A percentile compares a stretch with the other conserved stretches of the same genome.
phyloP scores from a whole-genome alignment of 2,797 vertebrate genomes.

The Enteromius paludinosus region DNA sequence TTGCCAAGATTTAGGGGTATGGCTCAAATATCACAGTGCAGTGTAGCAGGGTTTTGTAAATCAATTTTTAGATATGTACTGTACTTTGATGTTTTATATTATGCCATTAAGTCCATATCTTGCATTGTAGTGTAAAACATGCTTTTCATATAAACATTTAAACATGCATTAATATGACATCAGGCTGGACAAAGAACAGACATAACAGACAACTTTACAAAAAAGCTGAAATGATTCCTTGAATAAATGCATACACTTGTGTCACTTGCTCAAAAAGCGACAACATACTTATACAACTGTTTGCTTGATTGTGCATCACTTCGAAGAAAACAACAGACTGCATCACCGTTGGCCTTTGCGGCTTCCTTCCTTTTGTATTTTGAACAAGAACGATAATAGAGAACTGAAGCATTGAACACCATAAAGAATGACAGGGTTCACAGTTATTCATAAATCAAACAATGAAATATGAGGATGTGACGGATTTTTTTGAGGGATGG shows the following conservation, averaged over 20 bases:
- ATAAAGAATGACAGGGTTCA: background rate
- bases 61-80: background rate
- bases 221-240: background rate
- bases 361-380: conserved; percentile 19
- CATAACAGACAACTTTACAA: too few relatives aligned
- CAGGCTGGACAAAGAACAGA: too few relatives aligned
- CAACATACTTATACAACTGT: background rate
- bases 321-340: background rate
- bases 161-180: too few relatives aligned
- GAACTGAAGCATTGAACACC: background rate
- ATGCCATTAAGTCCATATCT: too few relatives aligned
- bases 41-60: background rate
- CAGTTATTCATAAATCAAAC: background rate
- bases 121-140: too few relatives aligned
- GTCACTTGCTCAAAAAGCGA: background rate
- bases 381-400: background rate
- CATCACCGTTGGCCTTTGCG: background rate
- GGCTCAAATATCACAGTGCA: background rate
- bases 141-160: too few relatives aligned
- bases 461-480: background rate
- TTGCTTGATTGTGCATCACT: background rate
- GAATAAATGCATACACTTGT: background rate
- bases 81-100: too few relatives aligned
- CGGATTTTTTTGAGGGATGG: background rate
- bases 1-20: background rate